phyloP scores from a whole-genome alignment of 2,888 invertebrate genomes.

The Chloroclystis v-ata region DNA sequence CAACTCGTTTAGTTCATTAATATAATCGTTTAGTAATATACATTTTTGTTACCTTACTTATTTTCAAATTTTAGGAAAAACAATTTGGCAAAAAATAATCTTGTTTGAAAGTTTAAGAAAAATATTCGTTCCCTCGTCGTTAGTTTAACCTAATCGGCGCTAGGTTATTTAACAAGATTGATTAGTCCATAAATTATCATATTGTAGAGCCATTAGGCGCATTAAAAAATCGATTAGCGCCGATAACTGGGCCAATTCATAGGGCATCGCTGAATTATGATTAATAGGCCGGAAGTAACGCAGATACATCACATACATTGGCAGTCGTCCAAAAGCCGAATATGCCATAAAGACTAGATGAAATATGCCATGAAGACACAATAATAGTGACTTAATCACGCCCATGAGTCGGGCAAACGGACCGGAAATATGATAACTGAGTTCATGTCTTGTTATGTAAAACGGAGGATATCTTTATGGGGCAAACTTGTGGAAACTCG shows the following conservation, averaged over 20 bases:
- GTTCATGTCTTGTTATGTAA: conserved; percentile 19
- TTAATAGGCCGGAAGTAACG: conserved; percentile 48
- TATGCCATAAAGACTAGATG: conserved; percentile 21
- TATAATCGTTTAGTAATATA: too few species aligned
- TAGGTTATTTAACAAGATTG: background rate
- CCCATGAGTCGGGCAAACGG: conserved; percentile 42
- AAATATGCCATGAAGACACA: conserved; percentile 41
- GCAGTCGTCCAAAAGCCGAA: conserved; percentile 17
- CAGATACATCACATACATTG: conserved; percentile 15
- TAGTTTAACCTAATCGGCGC: background rate
- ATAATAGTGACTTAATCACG: conserved; percentile 48
- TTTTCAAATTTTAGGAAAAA: too few species aligned
- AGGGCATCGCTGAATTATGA: conserved; percentile 54
- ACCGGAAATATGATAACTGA: conserved; percentile 38
- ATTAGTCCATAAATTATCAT: conserved; percentile 1
- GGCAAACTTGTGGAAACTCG: background rate
- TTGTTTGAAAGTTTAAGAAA: too few species aligned
- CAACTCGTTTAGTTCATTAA: too few species aligned
- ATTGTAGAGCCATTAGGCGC: conserved; percentile 1
- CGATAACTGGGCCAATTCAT: conserved; percentile 38
- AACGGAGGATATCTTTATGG: background rate
- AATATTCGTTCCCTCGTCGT: too few species aligned
- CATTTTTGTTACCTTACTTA: too few species aligned
- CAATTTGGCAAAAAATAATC: too few species aligned
- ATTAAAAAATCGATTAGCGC: conserved; percentile 3